These are phyloP conservation scores for Grapholita molesta DNA, from an alignment of 1,140 invertebrate species.

Conservation along the genomic window DNA sequence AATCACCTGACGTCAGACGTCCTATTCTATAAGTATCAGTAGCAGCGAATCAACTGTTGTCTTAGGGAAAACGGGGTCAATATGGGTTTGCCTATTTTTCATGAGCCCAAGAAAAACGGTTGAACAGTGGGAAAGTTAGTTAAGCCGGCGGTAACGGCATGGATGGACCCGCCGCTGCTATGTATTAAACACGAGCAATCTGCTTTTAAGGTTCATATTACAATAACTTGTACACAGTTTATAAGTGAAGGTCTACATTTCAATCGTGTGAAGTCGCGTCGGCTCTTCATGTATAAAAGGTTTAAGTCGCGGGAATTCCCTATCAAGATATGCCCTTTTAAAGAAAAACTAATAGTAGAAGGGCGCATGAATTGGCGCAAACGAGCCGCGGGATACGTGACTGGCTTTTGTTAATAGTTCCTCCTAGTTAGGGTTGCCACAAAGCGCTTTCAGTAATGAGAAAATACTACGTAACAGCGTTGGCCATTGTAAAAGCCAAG, in stretches of 20 bases:
- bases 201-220: not conserved
- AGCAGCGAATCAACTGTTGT: no score
- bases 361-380: slow-evolving; percentile 42
- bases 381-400: slow-evolving; percentile 39
- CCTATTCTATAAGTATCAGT: no score
- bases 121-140: no score
- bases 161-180: not conserved
- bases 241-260: slow-evolving; percentile 9
- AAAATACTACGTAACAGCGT: slow-evolving; percentile 7
- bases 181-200: not conserved
- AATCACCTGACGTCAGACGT: no score
- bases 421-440: slow-evolving; percentile 27
- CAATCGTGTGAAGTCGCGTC: not conserved
- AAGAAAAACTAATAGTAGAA: not conserved
- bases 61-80: no score
- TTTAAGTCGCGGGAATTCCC: not conserved
- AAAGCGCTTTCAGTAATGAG: not conserved
- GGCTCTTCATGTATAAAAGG: not conserved
- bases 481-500: not conserved
- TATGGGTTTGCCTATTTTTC: no score
- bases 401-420: slow-evolving; percentile 29
- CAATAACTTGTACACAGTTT: not conserved
- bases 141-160: not conserved
- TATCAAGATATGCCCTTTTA: not conserved
- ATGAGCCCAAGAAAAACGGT: no score